These are phyloP conservation scores for Maconellicoccus hirsutus DNA, from an alignment of 1,140 invertebrate genomes.

Conservation along the genomic window DNA sequence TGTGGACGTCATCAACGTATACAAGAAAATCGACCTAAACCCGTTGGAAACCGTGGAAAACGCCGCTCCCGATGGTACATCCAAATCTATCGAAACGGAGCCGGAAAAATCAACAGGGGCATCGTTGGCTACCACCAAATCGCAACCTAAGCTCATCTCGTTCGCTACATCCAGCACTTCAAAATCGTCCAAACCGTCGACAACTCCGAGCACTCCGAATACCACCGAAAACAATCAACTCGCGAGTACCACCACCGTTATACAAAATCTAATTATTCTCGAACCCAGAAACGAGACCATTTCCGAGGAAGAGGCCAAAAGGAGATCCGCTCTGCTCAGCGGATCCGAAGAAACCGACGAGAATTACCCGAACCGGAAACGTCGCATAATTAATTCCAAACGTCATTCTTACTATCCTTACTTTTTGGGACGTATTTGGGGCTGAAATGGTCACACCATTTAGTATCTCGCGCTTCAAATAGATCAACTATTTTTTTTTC, in stretches of 20 bases:
- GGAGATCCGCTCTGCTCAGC: not conserved
- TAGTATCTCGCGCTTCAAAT: not conserved
- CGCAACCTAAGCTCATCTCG: too few relatives aligned
- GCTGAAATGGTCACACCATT: not conserved
- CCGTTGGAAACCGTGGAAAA: not conserved
- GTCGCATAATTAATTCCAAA: not conserved
- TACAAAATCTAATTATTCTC: not conserved
- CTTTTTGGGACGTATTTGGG: slow-evolving; percentile 10
- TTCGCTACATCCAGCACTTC: too few relatives aligned
- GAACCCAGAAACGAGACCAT: not conserved
- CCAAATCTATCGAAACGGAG: not conserved
- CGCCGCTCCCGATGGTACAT: not conserved
- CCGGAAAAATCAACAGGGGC: not conserved
- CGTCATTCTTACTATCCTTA: slow-evolving; percentile 11
- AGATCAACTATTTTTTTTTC: not conserved
- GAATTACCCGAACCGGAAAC: not conserved
- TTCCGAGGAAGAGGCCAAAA: not conserved
- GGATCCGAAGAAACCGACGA: not conserved
- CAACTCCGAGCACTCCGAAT: not conserved
- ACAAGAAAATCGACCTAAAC: slow-evolving; percentile 13
- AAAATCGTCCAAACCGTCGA: not conserved
- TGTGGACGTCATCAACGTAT: not conserved
- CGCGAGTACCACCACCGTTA: not conserved
- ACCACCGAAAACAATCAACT: not conserved
- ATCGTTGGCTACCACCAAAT: not conserved